Conservation (phyloP, 2,797 vertebrate genomes). For the Pseudochirops cupreus region DNA sequence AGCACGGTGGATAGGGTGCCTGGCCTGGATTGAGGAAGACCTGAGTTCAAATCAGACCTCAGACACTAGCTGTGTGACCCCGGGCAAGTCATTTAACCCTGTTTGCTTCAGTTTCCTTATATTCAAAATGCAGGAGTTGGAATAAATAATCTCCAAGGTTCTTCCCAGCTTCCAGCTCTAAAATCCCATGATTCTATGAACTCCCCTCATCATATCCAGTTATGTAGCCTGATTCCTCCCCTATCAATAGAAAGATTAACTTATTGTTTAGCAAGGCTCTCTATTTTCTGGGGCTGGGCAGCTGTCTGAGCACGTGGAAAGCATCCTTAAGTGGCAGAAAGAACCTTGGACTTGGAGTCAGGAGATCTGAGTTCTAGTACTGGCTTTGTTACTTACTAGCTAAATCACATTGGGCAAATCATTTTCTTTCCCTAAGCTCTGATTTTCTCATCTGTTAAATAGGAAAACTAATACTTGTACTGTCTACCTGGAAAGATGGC, state of each 20-base stretch:
- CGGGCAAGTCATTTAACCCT: background rate
- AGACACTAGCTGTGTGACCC: background rate
- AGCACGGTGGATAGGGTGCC: background rate
- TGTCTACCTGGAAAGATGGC: background rate
- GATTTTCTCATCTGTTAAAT: background rate
- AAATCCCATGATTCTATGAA: background rate
- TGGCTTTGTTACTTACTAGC: background rate
- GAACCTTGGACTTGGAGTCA: background rate
- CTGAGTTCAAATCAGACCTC: background rate
- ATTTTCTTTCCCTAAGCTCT: background rate
- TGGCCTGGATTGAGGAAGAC: background rate
- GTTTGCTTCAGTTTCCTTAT: background rate
- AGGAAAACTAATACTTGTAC: background rate
- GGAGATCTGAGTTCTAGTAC: background rate
- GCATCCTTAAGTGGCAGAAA: background rate
- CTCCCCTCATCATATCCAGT: background rate
- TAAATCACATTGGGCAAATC: background rate
- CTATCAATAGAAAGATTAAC: background rate
- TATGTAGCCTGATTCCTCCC: background rate
- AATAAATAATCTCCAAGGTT: background rate
- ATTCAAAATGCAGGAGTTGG: background rate
- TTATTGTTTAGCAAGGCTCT: background rate
- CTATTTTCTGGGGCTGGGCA: background rate
- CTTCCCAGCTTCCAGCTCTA: background rate
- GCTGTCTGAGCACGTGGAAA: background rate